Evolutionary conservation across 2,888 invertebrate genomes (phyloP), one percentile per base, ranked within the genome.

Genomic region (Amphipoea lucens): DNA sequence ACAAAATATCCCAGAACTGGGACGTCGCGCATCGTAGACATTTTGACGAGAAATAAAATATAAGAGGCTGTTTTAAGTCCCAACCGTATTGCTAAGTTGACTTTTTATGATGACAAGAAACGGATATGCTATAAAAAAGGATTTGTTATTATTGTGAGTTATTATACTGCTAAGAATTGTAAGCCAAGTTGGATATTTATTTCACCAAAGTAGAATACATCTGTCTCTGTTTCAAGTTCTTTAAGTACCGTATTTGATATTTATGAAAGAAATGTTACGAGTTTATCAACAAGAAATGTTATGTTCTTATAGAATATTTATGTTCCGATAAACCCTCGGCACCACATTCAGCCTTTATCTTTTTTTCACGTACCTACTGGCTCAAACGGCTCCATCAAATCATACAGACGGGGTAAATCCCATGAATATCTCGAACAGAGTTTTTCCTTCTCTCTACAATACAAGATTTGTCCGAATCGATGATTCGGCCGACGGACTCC

Each of bases 401-500:
- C 87, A 80, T 68, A 88, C 74, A 79, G 42, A 76, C 40, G 11
- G 66, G 51, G 45, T 76, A 73, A 65, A 74, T 63, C 78, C 82
- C 67, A 88, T 86, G 82, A 88, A 89, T 88, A 88, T 82, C 54
- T 72, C 75, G 77, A 74, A 77, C 69, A 70, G 73, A 80, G 77
- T 83, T 79, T 71, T 86, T 82, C 83, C 75, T 86, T 89, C 73
- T 79, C 83, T 78, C 63, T 76, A 82, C 81, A 84, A 83, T 85
- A 72, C 72, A 79, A 83, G 89, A 89, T 88, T 88, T 89, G 87
- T 87, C 83, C 79, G 79, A 89, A 86, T 90, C 92, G 89, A 92
- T 91, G 91, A 85, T 81, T 84, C 83, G 76, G 77, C 74, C 78
- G 74, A 72, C 82, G 72, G 82, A 83, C 74, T 85, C 80, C 75